These are phyloP conservation scores for Molanna angustata DNA, from an alignment of 2,888 invertebrate genomes.

Conservation along the genomic window DNA sequence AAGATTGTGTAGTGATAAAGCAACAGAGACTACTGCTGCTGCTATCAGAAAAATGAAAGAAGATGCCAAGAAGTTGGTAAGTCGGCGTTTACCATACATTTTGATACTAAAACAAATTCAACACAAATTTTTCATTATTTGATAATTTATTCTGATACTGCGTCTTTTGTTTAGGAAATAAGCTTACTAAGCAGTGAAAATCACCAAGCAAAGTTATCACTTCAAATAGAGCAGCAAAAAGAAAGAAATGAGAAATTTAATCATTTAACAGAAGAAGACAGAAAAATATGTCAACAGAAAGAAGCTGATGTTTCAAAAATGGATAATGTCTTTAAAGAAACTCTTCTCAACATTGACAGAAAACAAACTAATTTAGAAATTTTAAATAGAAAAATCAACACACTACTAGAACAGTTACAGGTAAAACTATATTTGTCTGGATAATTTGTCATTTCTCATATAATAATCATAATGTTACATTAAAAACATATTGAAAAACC, in stretches of 20 bases:
- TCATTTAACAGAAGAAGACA: slow-evolving; percentile 35
- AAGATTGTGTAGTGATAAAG: slow-evolving; percentile 66
- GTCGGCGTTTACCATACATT: too few relatives aligned
- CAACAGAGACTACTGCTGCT: slow-evolving; percentile 55
- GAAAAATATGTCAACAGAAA: slow-evolving; percentile 37
- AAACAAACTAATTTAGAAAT: slow-evolving; percentile 46
- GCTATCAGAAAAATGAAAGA: slow-evolving; percentile 53
- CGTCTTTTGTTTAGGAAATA: slow-evolving; percentile 48
- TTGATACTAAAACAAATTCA: background rate
- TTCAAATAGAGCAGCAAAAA: slow-evolving; percentile 57
- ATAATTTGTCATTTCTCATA: too few relatives aligned
- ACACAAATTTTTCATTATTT: background rate
- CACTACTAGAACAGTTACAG: slow-evolving; percentile 48
- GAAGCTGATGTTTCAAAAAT: slow-evolving; percentile 44
- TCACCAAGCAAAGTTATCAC: slow-evolving; percentile 54
- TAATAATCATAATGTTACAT: too few relatives aligned
- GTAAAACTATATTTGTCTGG: too few relatives aligned
- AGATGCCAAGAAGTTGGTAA: slow-evolving; percentile 51
- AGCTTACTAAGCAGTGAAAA: slow-evolving; percentile 55
- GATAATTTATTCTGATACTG: background rate
- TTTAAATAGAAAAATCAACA: slow-evolving; percentile 53
- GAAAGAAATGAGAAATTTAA: slow-evolving; percentile 43
- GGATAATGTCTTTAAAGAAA: slow-evolving; percentile 44
- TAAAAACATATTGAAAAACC: too few relatives aligned
- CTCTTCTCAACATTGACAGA: slow-evolving; percentile 40